Evolutionary conservation across 2,888 invertebrate genomes (phyloP), one percentile per base, ranked within the genome.

Genomic region (Drosophila subsilvestris): DNA sequence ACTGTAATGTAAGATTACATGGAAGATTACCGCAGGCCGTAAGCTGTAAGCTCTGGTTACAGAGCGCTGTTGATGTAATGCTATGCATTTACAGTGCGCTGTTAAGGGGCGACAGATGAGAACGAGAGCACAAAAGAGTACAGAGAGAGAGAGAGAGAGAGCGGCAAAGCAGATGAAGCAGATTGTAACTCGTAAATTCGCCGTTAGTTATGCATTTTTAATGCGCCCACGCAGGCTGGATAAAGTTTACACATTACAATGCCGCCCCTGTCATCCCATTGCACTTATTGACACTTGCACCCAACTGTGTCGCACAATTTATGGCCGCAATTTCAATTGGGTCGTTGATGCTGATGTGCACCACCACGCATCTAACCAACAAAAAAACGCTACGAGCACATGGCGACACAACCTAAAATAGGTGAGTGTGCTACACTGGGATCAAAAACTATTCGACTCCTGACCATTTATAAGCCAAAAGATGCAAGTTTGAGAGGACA

Each of bases 241-340:
- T 44, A 47, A 86, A 79, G 57, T 81, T 86, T 73, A 50, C 51
- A 63, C 63, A 67, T 69, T 76, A 74, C 79, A 81, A 65, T 73
- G 57, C 22, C 32, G 50, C 37, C 45, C 55, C 60, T 58, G 55
- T 59, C 63, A 66, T 70, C 51, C 63, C 62, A 66, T 56, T 62
- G 65, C 67, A 56, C 69, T 86, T 78, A 87, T 80, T 80, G 88
- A 82, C 86, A 89, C 86, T 89, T 85, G 66, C 47, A 25, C 51
- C 55, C 83, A 83, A 79, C 82, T 81, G 85, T 73, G 75, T 63
- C 74, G 45, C 57, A 70, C 75, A 76, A 89, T 89, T 89, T 87
- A 88, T 80, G 65, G 56, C 42, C 60, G 37, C 71, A 59, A 53
- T 59, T 70, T 60, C 51, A 47, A 59, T 73, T 44, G 56, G 9